These are phyloP conservation scores for Melipona quadrifasciata DNA, from an alignment of 1,140 invertebrate species.

Conservation along the genomic window DNA sequence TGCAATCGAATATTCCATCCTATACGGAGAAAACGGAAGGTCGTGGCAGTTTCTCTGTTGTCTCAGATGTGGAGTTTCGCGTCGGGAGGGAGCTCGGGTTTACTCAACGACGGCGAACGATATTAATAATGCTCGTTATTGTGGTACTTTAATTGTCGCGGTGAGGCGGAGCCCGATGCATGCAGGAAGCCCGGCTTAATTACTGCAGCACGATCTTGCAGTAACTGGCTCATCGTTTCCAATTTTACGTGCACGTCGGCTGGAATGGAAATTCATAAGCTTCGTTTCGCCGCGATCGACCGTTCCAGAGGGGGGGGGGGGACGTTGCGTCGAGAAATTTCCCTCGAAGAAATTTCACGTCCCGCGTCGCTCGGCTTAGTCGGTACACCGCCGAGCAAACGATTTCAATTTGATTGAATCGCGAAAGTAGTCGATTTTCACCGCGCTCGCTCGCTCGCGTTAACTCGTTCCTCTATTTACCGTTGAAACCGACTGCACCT, in stretches of 20 bases:
- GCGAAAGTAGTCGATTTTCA: background rate
- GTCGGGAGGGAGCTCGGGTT: background rate
- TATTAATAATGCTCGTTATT: slow-evolving; percentile 44
- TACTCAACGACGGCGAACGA: slow-evolving; percentile 15
- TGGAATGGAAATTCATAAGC: slow-evolving; percentile 15
- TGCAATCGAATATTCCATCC: background rate
- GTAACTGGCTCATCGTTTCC: slow-evolving; percentile 28
- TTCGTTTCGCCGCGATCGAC: background rate
- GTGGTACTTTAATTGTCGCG: slow-evolving; percentile 35
- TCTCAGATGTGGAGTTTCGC: background rate
- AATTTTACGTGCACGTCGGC: slow-evolving; percentile 19
- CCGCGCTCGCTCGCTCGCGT: background rate
- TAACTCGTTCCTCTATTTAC: slow-evolving; percentile 1
- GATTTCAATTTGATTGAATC: background rate
- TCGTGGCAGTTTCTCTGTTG: background rate
- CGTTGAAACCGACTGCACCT: background rate
- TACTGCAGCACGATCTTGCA: slow-evolving; percentile 46
- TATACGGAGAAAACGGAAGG: too few species aligned
- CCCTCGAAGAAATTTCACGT: background rate
- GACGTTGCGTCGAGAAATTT: background rate
- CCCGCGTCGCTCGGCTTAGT: background rate
- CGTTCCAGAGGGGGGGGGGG: background rate
- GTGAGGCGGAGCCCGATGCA: slow-evolving; percentile 2
- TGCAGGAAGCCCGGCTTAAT: slow-evolving; percentile 31
- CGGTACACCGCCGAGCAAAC: background rate